Percentiles rank a stretch among this genome's conserved stretches.
phyloP scores from a whole-genome alignment of 2,888 invertebrate genomes.

The Folsomia candida region DNA sequence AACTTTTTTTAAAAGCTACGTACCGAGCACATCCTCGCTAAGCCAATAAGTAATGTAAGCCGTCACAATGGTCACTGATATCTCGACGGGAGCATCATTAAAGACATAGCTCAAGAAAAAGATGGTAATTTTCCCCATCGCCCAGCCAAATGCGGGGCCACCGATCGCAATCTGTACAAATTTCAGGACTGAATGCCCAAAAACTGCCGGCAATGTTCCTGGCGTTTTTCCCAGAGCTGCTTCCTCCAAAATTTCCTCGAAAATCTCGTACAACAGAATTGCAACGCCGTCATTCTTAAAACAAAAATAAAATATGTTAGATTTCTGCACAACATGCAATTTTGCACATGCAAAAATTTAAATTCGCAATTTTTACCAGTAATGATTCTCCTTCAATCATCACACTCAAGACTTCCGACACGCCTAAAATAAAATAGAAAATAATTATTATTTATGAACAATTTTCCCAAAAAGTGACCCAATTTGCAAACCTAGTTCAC shows the following conservation, averaged over 20 bases:
- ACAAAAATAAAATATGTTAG: too few species aligned
- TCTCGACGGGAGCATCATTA: conserved; percentile 56
- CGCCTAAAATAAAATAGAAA: conserved; percentile 52
- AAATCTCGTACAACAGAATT: conserved; percentile 54
- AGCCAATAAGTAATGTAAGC: conserved; percentile 56
- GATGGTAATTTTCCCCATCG: conserved; percentile 54
- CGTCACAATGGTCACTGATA: conserved; percentile 55
- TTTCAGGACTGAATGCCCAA: conserved; percentile 49
- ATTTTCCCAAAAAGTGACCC: too few species aligned
- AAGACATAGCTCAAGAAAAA: conserved; percentile 54
- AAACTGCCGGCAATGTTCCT: conserved; percentile 24
- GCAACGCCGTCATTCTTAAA: conserved; percentile 58
- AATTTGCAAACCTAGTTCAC: conserved; percentile 56
- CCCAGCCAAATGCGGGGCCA: conserved; percentile 54
- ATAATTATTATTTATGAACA: too few species aligned
- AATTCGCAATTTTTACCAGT: too few species aligned
- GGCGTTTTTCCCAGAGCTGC: background rate
- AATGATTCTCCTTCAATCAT: conserved; percentile 57
- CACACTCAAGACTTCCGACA: conserved; percentile 53
- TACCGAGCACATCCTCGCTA: conserved; percentile 47
- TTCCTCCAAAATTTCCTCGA: conserved; percentile 14
- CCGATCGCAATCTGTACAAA: conserved; percentile 53
- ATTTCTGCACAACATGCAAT: too few species aligned
- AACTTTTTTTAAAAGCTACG: too few species aligned
- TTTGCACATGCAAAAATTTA: too few species aligned